These are phyloP conservation scores for Bufo bufo DNA, from an alignment of 2,113 vertebrate species.

Conservation along the genomic window DNA sequence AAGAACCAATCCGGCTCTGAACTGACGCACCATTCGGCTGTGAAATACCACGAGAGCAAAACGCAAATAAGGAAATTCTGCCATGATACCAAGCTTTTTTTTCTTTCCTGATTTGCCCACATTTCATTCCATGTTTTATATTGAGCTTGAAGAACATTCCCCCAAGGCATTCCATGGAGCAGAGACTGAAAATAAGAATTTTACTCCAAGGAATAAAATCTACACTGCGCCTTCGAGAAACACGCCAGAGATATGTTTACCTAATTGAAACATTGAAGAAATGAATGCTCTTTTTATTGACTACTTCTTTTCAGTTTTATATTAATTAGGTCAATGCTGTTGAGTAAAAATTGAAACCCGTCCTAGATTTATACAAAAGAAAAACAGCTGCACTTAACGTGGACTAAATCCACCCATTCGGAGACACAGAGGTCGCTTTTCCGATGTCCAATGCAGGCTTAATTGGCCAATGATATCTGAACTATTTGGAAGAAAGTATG, in stretches of 20 bases:
- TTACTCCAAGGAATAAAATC: not conserved
- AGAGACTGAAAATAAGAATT: not conserved
- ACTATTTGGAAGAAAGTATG: not conserved
- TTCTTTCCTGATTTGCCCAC: not conserved
- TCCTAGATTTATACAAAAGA: not conserved
- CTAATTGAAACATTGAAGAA: not conserved
- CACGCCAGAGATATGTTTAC: not conserved
- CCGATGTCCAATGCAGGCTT: not conserved
- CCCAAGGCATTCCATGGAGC: not conserved
- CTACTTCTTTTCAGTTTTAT: not conserved
- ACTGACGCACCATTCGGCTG: not conserved
- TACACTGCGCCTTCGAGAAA: not conserved
- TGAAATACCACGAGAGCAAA: not conserved
- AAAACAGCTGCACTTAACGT: not conserved
- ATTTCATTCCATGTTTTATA: slow-evolving; percentile 13
- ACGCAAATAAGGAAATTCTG: not conserved
- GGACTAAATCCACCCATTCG: not conserved
- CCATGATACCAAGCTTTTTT: not conserved
- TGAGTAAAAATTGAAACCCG: not conserved
- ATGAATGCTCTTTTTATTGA: not conserved
- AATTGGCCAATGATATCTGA: not conserved
- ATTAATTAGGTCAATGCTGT: not conserved
- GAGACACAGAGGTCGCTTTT: not conserved
- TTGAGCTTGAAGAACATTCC: not conserved
- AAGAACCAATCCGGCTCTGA: not conserved